A percentile compares a stretch with the other conserved stretches of the same genome.
Conservation (phyloP, 35 echinoderm and acorn worm genomes). For the Heliocidaris erythrogramma region DNA sequence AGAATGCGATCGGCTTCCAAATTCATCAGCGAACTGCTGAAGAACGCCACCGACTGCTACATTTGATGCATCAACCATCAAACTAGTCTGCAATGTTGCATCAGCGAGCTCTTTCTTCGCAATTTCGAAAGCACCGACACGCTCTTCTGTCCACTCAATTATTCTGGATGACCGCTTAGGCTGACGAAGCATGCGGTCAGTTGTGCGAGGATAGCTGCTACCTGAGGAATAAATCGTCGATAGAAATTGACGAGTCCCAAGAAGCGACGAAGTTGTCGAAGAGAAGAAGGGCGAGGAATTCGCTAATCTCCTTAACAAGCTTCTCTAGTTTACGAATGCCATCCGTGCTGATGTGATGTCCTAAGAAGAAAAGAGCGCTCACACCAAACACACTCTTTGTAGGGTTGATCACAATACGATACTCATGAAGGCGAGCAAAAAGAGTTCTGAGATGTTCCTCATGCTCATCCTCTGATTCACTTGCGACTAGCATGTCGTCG, state of each 20-base stretch:
- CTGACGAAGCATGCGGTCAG: slow-evolving; percentile 50
- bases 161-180: neutral
- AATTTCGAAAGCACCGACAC: too few species aligned
- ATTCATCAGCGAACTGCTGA: slow-evolving; percentile 6
- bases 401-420: too few species aligned
- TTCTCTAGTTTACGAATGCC: slow-evolving; percentile 44
- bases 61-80: slow-evolving; percentile 51
- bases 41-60: slow-evolving; percentile 49
- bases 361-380: slow-evolving; percentile 45
- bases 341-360: slow-evolving; percentile 44
- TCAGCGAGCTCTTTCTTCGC: neutral
- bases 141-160: slow-evolving; percentile 21
- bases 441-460: too few species aligned
- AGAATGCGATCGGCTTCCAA: slow-evolving; percentile 66
- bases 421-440: too few species aligned
- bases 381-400: slow-evolving; percentile 22
- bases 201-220: slow-evolving; percentile 44
- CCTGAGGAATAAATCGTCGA: slow-evolving; percentile 39
- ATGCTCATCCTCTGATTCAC: too few species aligned
- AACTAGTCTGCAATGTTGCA: slow-evolving; percentile 17
- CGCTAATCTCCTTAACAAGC: slow-evolving; percentile 46
- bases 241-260: slow-evolving; percentile 65
- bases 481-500: too few species aligned
- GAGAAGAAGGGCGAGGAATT: slow-evolving; percentile 58
- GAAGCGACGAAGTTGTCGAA: slow-evolving; percentile 50